Percentiles rank a stretch among this genome's conserved stretches.
These are phyloP conservation scores for Spinus pinus DNA, from an alignment of 2,797 vertebrate genomes.

Conservation along the genomic window DNA sequence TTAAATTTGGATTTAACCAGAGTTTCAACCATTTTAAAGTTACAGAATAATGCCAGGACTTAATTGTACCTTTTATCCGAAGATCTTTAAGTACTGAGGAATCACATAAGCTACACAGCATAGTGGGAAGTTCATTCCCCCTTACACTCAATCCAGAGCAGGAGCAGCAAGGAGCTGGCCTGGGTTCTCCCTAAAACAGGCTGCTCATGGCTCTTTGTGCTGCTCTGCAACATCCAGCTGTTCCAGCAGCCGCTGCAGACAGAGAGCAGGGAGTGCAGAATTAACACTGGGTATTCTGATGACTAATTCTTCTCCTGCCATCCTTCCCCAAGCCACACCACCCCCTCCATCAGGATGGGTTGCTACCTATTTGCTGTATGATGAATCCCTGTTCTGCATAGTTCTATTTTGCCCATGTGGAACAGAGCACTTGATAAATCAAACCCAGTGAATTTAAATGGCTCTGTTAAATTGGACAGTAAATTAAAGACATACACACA, in stretches of 20 bases:
- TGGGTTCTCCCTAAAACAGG: neutral
- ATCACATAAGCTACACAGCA: fast-evolving
- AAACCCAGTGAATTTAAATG: neutral
- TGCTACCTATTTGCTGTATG: neutral
- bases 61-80: neutral
- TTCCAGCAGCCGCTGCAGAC: neutral
- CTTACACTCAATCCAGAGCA: neutral
- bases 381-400: neutral
- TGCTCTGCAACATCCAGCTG: neutral
- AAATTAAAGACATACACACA: neutral
- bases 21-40: neutral
- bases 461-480: neutral
- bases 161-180: neutral
- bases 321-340: neutral
- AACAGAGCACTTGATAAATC: neutral
- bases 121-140: neutral
- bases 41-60: neutral
- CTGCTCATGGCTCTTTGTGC: fast-evolving
- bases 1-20: neutral
- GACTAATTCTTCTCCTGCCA: neutral
- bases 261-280: neutral
- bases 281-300: fast-evolving
- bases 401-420: neutral
- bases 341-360: neutral
- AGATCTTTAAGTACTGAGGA: neutral